phyloP scores from a whole-genome alignment of 2,888 invertebrate species.

The Teinopalpus imperialis region DNA sequence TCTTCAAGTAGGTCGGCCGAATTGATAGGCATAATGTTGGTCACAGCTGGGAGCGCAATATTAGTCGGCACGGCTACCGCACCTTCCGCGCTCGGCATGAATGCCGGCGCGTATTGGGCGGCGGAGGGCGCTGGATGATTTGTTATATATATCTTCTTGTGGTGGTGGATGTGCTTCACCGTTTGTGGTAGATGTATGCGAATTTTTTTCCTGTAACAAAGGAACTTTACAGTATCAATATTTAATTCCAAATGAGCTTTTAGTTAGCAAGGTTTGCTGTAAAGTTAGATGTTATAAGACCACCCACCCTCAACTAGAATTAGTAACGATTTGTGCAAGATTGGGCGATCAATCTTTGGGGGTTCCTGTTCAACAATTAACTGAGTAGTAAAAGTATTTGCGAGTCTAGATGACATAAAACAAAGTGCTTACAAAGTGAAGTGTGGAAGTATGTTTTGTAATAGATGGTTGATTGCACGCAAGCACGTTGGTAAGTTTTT shows the following conservation, averaged over 20 bases:
- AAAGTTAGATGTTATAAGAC: no score
- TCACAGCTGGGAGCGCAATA: slow-evolving; percentile 56
- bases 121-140: slow-evolving; percentile 73
- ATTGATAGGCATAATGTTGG: slow-evolving; percentile 55
- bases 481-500: slow-evolving; percentile 37
- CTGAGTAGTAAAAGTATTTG: not conserved
- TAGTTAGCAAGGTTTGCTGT: no score
- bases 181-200: slow-evolving; percentile 81
- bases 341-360: no score
- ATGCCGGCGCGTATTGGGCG: slow-evolving; percentile 74
- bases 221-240: slow-evolving; percentile 40
- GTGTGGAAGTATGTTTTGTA: slow-evolving; percentile 27
- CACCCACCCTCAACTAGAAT: no score
- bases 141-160: slow-evolving; percentile 78
- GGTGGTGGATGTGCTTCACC: slow-evolving; percentile 80
- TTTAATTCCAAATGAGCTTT: not conserved
- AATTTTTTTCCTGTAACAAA: slow-evolving; percentile 80
- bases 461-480: slow-evolving; percentile 54
- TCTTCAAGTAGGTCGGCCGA: slow-evolving; percentile 42
- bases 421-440: slow-evolving; percentile 3
- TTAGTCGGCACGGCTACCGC: slow-evolving; percentile 63
- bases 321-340: no score
- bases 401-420: not conserved
- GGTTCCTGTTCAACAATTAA: no score
- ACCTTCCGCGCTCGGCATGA: slow-evolving; percentile 66